These are phyloP conservation scores for Allolobophora icterica DNA, from an alignment of 2,888 invertebrate genomes.

Conservation along the genomic window DNA sequence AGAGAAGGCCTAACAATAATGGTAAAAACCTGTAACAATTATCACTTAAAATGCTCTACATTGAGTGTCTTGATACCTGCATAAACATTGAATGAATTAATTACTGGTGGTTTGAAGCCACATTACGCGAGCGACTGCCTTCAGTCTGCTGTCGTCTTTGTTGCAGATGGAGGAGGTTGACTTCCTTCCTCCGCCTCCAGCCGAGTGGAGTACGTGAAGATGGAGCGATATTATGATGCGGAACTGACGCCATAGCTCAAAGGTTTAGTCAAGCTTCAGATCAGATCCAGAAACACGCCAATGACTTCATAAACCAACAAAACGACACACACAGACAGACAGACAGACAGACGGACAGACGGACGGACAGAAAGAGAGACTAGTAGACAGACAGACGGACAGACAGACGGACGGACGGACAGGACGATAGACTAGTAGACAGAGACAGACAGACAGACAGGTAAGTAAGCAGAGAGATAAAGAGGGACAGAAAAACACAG, in stretches of 20 bases:
- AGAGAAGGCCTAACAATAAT: too few species aligned
- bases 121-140: background rate
- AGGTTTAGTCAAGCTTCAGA: background rate
- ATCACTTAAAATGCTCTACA: too few species aligned
- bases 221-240: background rate
- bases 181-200: background rate
- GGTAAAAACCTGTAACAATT: too few species aligned
- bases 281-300: background rate
- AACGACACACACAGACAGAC: background rate
- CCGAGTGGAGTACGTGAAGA: conserved; percentile 24
- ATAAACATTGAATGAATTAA: background rate
- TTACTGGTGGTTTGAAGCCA: background rate
- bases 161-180: background rate
- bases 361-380: background rate
- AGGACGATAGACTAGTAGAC: too few species aligned
- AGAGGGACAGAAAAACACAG: too few species aligned
- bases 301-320: background rate
- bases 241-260: background rate
- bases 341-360: background rate
- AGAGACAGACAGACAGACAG: background rate
- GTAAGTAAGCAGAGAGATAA: too few species aligned
- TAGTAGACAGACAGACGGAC: background rate
- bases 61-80: too few species aligned
- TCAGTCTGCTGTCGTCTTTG: background rate
- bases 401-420: too few species aligned